Evolutionary conservation across 1,140 invertebrate genomes (phyloP), one percentile per base, ranked within the genome.

Genomic region (Macrobrachium nipponense): DNA sequence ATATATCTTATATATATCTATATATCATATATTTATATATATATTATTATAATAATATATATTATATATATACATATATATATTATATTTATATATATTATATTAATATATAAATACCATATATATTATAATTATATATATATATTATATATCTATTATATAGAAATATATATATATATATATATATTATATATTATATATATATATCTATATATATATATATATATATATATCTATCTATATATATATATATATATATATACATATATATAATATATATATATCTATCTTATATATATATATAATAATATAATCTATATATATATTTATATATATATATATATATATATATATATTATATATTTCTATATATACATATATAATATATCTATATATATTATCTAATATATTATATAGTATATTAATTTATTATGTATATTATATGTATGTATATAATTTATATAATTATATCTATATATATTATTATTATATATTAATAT

Each of bases 141-240:
- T n/a, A n/a, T n/a, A n/a, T n/a, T n/a, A n/a, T n/a, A n/a, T n/a
- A n/a, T n/a, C n/a, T n/a, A n/a, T n/a, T n/a, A 43, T 62, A 77
- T 5, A 77, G 44, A 77, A 12, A 77, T 60, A 77, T 5, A 77
- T 62, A 62, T 5, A 77, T 62, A 77, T 23, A 77, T 62, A 77
- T 23, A 62, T 62, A 62, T 11, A 77, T 60, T 20, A 27, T n/a
- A n/a, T n/a, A n/a, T n/a, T n/a, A 77, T 62, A 60, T 11, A 77
- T 60, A 77, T 44, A 77, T 77, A 77, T 77, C 23, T 77, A n/a
- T 77, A 77, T 44, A 62, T 44, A 77, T 60, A 59, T 62, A 77
- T n/a, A 59, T 36, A 44, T 18, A 5, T 68, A 20, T 68, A 68
- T 20, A 68, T 20, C 23, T 5, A 18, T 20, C 23, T 20, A 68